A percentile compares a stretch with the other conserved stretches of the same genome.
phyloP scores from a whole-genome alignment of 2,797 vertebrate species.

The Oreochromis grahami region DNA sequence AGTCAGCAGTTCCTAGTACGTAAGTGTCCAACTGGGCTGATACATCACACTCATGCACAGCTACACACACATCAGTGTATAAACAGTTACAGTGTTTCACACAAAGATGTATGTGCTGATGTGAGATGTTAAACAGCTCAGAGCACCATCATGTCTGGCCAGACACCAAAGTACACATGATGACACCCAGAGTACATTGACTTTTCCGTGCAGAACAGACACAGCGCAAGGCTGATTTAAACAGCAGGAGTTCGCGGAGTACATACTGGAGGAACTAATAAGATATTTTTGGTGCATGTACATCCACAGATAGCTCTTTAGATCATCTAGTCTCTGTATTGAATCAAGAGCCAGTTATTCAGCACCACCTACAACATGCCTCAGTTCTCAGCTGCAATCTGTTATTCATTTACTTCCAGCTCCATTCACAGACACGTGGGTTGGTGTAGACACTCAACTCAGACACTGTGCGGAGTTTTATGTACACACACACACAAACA shows the following conservation, averaged over 20 bases:
- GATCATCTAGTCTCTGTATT: conserved; percentile 24
- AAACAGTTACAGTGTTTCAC: neutral
- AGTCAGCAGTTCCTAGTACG: conserved; percentile 42
- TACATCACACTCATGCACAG: conserved; percentile 12
- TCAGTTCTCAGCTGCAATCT: conserved; percentile 45
- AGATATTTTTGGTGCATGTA: conserved; percentile 14
- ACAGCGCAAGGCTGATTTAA: neutral
- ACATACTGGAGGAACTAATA: neutral
- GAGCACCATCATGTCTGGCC: conserved; percentile 5
- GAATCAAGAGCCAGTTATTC: conserved; percentile 43
- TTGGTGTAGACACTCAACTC: conserved; percentile 26
- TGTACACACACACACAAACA: neutral
- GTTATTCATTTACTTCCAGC: conserved; percentile 55
- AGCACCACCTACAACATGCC: conserved; percentile 49
- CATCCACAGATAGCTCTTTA: conserved; percentile 12
- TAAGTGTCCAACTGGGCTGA: conserved; percentile 29
- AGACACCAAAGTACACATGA: conserved; percentile 6
- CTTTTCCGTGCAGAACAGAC: neutral
- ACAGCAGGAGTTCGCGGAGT: conserved; percentile 3
- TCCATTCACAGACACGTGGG: conserved; percentile 57
- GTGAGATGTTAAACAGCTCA: conserved; percentile 23
- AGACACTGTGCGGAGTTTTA: neutral
- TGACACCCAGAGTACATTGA: neutral
- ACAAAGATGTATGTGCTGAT: conserved; percentile 15
- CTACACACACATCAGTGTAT: neutral